Base-by-base conservation (phyloP, 2,797 vertebrate genomes). In the Esox masquinongy region DNA sequence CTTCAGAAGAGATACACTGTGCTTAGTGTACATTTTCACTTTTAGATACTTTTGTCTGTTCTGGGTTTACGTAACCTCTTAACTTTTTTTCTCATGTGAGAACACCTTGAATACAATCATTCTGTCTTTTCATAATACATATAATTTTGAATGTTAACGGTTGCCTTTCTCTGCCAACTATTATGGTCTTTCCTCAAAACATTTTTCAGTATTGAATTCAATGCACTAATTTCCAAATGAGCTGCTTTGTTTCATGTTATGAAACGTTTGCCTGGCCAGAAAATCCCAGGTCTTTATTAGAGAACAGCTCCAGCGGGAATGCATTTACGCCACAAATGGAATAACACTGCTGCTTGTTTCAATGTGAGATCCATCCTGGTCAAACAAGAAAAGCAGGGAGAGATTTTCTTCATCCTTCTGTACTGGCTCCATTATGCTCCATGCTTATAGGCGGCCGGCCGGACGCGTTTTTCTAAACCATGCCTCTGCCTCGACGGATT, bases 191-290 rank as follows among this genome's bases (percentile, higher is more conserved):
- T 59, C 68, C 66, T 31, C 69, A 50, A 31, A 78, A 76, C 39
- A 43, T 80, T 72, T 78, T 82, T 43, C 73, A 70, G 69, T 76
- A 78, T 88, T 86, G 82, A 78, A 77, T 79, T 78, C 64, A 83
- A 74, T 77, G 73, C 75, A 75, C 82, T 84, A 81, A 83, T 87
- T 87, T 89, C 74, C 63, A 81, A 73, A 83, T 69, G 73, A 53
- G 26, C 69, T 70, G 39, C 63, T 49, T 75, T 88, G 88, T 87
- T 83, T 82, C 75, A 70, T 86, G 72, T 81, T 0, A 36, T 85
- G 79, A 89, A 90, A 90, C 84, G 77, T 91, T 91, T 88, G 71
- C 82, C 76, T 50, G 5, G 56, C 61, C 64, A 87, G 82, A 89
- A 90, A 87, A 81, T 71, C 49, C 67, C 47, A 16, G 78, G 79